Evolutionary conservation across 2,113 vertebrate genomes (phyloP), one percentile per base, ranked within the genome.

Genomic region (Xiphorhynchus elegans): DNA sequence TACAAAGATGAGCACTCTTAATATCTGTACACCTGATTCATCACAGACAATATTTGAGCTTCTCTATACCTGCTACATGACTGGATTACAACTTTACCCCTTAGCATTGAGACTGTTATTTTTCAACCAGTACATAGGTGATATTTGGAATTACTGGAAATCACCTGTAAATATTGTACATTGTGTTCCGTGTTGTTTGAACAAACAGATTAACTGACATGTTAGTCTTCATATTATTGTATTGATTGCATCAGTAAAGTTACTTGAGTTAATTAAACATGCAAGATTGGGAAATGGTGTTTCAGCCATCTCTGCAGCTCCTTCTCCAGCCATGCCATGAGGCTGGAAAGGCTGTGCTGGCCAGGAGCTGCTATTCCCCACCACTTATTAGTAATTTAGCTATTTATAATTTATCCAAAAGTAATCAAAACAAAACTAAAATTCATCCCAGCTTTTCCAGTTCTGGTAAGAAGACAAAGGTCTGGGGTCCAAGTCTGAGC

Each of bases 11-110:
- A 74, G 28, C 29, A 9, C 44, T 16, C 13, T 69, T 77, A 78
- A 24, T 40, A 58, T n/a, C 35, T 26, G 4, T 12, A 7, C 12
- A 25, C 6, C 20, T 91, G 9, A 19, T 52, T 58, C 63, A 66
- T 44, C 46, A 37, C 0, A 62, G 64, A 17, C 13, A 47, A 4
- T 18, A 47, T 67, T 60, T 44, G 58, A 87, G 37, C 24, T 78
- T 63, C 52, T 87, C 66, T 21, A 0, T 1, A 18, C 16, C 39
- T 42, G 2, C 37, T 35, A 1, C 5, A 2, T 20, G 42, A 24
- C 31, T n/a, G 35, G n/a, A 33, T 46, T 49, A 31, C 2, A n/a
- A 33, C 63, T 29, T 2, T 8, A 6, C 13, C 11, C 5, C 64
- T 53, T 7, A 9, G 9, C 49, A 6, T 1, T 7, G 20, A 44